Percentiles rank a stretch among this genome's conserved stretches.
These are phyloP conservation scores for Meta bourneti DNA, from an alignment of 2,888 invertebrate genomes.

Conservation along the genomic window DNA sequence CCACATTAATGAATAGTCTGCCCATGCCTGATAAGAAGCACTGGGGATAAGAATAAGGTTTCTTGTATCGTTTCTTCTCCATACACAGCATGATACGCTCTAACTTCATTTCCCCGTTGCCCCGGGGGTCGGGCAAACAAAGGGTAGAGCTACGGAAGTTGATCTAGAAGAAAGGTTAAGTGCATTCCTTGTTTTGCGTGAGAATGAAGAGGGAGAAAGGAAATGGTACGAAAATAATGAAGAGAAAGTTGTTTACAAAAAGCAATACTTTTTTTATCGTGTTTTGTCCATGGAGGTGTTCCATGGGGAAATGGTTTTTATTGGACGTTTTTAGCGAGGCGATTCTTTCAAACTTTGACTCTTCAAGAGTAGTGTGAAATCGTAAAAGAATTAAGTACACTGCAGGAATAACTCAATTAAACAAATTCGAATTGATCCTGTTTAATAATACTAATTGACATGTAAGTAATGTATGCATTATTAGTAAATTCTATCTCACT, in stretches of 20 bases:
- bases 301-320: neutral
- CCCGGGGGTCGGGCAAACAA: constrained; percentile 52
- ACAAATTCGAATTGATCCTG: no score
- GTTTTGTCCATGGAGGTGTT: neutral
- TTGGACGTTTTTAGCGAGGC: neutral
- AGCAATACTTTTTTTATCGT: neutral
- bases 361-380: no score
- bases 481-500: no score
- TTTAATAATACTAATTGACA: no score
- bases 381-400: no score
- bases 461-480: no score
- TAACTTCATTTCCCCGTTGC: constrained; percentile 46
- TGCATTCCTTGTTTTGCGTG: constrained; percentile 53
- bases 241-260: constrained; percentile 29
- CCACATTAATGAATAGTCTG: constrained; percentile 62
- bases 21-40: constrained; percentile 41
- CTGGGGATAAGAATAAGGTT: constrained; percentile 22
- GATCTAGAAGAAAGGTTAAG: constrained; percentile 57
- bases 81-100: constrained; percentile 8
- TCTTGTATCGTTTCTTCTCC: constrained; percentile 43
- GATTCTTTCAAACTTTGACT: neutral
- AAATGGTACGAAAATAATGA: constrained; percentile 4
- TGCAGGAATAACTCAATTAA: no score
- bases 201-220: constrained; percentile 15
- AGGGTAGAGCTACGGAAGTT: constrained; percentile 34